Base-by-base conservation (phyloP, 2,888 invertebrate species). In the Nineta flava region DNA sequence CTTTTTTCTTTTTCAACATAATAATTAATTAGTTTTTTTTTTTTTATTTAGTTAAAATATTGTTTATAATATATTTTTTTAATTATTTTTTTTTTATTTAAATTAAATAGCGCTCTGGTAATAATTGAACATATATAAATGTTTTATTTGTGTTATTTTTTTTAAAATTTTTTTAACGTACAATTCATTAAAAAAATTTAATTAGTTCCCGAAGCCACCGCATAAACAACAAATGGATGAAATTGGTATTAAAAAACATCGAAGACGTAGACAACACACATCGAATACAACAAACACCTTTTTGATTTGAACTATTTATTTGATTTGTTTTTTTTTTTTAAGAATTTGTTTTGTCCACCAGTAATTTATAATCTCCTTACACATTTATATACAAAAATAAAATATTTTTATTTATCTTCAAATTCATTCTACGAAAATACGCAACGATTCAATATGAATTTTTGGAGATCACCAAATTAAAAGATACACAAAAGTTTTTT, bases 101-200 rank as follows among this genome's bases (percentile, higher is more conserved):
- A 26, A 26, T 47, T 47, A 47, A 47, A 47, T 47, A 47, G 47
- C 47, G 38, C 47, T 47, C 47, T 47, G 50, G 47, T 47, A 50
- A 42, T 50, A 44, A 44, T 38, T 38, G 38, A 38, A 38, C n/a
- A 38, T 38, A 38, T 6, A 38, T 13, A 15, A 26, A 26, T 26
- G 26, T 26, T 26, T 26, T 26, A 26, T 26, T 26, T 26, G 26
- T 26, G 26, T 26, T 26, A 26, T 26, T 26, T 26, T 35, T 35
- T 7, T 13, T 38, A 7, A 13, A 38, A 12, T 38, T n/a, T 35
- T 38, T 38, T 38, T 15, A 38, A 13, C 15, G 15, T 13, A 38
- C n/a, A n/a, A 38, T 38, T 38, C 38, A 38, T 38, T 13, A 13
- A 38, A 38, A 38, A 38, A 38, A 38, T 38, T 4, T 38, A 38